Base-by-base conservation (phyloP, 2,113 vertebrate genomes). In the Ceratotherium simum region DNA sequence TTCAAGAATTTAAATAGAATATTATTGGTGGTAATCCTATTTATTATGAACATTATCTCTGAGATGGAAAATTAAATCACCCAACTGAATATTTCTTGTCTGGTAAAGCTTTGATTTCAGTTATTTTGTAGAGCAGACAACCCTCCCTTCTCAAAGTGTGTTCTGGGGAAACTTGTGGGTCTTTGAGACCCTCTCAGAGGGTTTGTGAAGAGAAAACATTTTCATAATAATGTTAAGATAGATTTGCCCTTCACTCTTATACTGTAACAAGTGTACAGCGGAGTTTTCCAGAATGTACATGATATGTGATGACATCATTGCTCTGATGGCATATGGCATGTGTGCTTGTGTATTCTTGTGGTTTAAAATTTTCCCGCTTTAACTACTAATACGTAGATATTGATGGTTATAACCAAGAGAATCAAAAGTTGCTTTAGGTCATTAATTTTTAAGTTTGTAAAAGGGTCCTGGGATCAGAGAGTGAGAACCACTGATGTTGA, bases 1-100 rank as follows among this genome's bases (percentile, higher is more conserved):
- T 90, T 97, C 6, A 93, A 65, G 27, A 70, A 25, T 83, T 83
- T 93, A 89, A 93, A 27, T 87, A 16, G 58, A 78, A 54, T 88
- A 16, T 8, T 97, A 36, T 80, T 90, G 54, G 56, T 85, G 46
- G 8, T 86, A 73, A 60, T 79, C 54, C 46, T 93, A 6, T 60
- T 90, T 64, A 39, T 83, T 75, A 46, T 84, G 27, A 94, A 85
- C 75, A 73, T 62, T 79, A 3, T 70, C 14, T 93, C n/a, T 54
- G 51, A 23, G 11, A 60, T 80, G 31, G 39, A 88, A 95, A 96
- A 90, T 88, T 81, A 96, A 88, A 65, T 80, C 21, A 48, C 48
- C 4, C 4, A 82, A 51, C 7, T 46, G 36, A 78, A 10, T 73
- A 11, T 60, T 91, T 95, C 42, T 92, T 92, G n/a, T 73, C 27